Percentiles rank a stretch among this genome's conserved stretches.
Conservation (phyloP, 2,888 invertebrate species). For the Galerucella nymphaeae region DNA sequence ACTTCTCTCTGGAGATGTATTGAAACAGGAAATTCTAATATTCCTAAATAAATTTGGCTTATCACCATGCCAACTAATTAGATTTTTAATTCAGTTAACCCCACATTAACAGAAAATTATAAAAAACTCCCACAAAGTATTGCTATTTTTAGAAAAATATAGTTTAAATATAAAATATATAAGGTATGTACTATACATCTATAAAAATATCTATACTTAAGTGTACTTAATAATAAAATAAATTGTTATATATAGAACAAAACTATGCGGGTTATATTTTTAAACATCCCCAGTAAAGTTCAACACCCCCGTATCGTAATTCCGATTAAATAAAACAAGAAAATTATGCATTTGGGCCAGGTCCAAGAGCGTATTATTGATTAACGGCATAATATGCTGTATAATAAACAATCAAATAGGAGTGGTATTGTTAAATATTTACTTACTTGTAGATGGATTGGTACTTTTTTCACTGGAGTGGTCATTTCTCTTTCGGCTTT, state of each 20-base stretch:
- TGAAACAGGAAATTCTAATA: too few species aligned
- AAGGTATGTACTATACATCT: background rate
- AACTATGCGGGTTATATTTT: background rate
- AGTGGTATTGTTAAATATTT: conserved; percentile 26
- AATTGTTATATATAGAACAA: background rate
- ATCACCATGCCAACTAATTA: too few species aligned
- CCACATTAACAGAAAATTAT: too few species aligned
- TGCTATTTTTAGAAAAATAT: conserved; percentile 1
- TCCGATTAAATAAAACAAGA: background rate
- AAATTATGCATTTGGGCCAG: conserved; percentile 13
- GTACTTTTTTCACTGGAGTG: conserved; percentile 93
- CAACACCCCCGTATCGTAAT: background rate
- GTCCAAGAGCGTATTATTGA: conserved; percentile 15
- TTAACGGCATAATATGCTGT: background rate
- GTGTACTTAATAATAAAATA: background rate
- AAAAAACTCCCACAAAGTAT: background rate
- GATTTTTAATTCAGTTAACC: too few species aligned
- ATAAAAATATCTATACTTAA: background rate
- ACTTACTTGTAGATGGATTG: conserved; percentile 89
- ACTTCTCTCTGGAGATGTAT: too few species aligned
- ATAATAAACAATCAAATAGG: conserved; percentile 20
- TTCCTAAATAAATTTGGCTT: too few species aligned
- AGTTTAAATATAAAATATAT: background rate
- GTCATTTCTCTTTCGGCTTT: conserved; percentile 66
- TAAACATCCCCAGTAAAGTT: background rate